Evolutionary conservation across 2,113 vertebrate genomes (phyloP), one percentile per base, ranked within the genome.

Genomic region (Apodemus speciosus): DNA sequence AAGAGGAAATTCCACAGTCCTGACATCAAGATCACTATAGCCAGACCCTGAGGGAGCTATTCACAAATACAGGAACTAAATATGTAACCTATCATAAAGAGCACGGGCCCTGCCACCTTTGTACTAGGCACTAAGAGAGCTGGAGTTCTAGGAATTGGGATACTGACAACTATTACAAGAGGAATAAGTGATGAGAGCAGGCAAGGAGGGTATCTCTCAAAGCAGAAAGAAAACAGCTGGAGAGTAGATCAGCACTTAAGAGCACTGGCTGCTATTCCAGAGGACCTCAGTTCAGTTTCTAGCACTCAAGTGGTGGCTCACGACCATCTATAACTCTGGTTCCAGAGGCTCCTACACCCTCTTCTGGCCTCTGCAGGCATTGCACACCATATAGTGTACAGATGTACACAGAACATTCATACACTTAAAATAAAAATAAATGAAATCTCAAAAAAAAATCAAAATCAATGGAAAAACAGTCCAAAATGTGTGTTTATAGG

Each of bases 381-480:
- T 75, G 49, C 35, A 10, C 16, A 77, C 9, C 9, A 23, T 16
- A 71, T 20, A 21, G n/a, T 71, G n/a, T 69, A 66, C 46, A 51
- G 49, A 53, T 3, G 15, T 10, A 53, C 51, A 32, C 16, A 77
- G 16, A 77, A 21, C 32, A 79, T 79, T n/a, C 76, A 79, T 79
- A 56, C 1, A 53, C 75, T 51, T 51, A 35, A 32, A 75, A 46
- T 14, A 46, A 75, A 32, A 49, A 32, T 16, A 46, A 49, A 77
- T 35, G 20, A 77, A 51, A 51, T 51, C 46, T 77, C 30, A 49
- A 90, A 92, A 46, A 46, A 20, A 64, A 30, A 23, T 27, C 64
- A 92, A 95, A 93, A 1, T 38, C 53, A 93, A 69, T 56, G 2
- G 58, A 88, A 93, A 92, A 81, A 91, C 69, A 93, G 60, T 23